These are phyloP conservation scores for Andrena bicolor DNA, from an alignment of 2,888 invertebrate species.

Conservation along the genomic window DNA sequence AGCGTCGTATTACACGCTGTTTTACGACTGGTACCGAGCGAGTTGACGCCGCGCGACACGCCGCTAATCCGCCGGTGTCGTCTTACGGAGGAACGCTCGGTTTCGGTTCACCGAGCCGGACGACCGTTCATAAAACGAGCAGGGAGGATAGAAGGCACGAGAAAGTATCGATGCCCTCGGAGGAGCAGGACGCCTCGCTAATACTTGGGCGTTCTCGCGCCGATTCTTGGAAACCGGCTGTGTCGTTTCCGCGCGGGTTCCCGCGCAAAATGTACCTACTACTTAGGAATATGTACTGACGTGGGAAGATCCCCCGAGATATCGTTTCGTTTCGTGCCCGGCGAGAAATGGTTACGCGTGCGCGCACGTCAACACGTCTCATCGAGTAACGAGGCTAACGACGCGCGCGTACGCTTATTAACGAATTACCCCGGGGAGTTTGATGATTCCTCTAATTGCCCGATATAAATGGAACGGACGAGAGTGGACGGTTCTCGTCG, in stretches of 20 bases:
- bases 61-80: constrained; percentile 33
- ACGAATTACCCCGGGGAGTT: constrained; percentile 43
- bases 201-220: constrained; percentile 20
- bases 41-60: not conserved
- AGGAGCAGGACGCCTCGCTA: not conserved
- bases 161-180: not conserved
- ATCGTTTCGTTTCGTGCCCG: not conserved
- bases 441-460: constrained; percentile 40
- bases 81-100: constrained; percentile 23
- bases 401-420: constrained; percentile 22
- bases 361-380: not conserved
- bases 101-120: constrained; percentile 7
- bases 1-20: constrained; percentile 34
- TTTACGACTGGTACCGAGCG: constrained; percentile 31
- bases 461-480: constrained; percentile 46
- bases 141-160: constrained; percentile 1
- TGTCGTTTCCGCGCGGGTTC: constrained; percentile 6
- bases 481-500: constrained; percentile 24
- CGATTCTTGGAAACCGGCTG: constrained; percentile 17
- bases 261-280: not conserved
- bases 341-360: constrained; percentile 2
- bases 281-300: not conserved
- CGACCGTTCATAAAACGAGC: not conserved
- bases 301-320: constrained; percentile 2
- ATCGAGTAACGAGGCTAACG: not conserved